A percentile compares a stretch with the other conserved stretches of the same genome.
phyloP scores from a whole-genome alignment of 2,113 vertebrate genomes.

The Eolophus roseicapilla region DNA sequence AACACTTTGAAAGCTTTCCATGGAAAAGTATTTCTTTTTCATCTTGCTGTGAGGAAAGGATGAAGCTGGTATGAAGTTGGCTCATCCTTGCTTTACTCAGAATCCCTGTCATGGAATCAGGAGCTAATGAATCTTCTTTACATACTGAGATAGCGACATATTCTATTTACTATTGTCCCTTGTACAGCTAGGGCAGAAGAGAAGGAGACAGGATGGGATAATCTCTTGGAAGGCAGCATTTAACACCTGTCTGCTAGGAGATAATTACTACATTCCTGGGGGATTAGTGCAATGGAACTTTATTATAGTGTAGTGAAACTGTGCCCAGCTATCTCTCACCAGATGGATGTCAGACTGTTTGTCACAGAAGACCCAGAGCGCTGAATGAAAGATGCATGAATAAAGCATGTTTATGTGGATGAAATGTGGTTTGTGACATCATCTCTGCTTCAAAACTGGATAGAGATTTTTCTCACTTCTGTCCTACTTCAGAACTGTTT shows the following conservation, averaged over 20 bases:
- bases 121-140: constrained; percentile 3
- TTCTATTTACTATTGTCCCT: constrained; percentile 20
- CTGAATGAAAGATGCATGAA: not conserved
- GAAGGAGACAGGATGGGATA: constrained; percentile 21
- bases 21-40: not conserved
- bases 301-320: not conserved
- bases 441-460: not conserved
- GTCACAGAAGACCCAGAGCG: not conserved
- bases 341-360: not conserved
- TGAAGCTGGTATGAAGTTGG: not conserved
- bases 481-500: not conserved
- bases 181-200: not conserved
- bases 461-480: not conserved
- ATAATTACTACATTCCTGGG: constrained; percentile 33
- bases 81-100: not conserved
- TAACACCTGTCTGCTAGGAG: constrained; percentile 45
- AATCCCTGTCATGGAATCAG: not conserved
- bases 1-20: not conserved
- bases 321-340: not conserved
- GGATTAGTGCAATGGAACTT: not conserved
- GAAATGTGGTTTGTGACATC: not conserved
- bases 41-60: not conserved
- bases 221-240: constrained; percentile 48
- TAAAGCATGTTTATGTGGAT: not conserved
- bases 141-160: not conserved